Evolutionary conservation across 2,797 vertebrate genomes (phyloP), one percentile per base, ranked within the genome.

Genomic region (Dendrocincla tyrannina): DNA sequence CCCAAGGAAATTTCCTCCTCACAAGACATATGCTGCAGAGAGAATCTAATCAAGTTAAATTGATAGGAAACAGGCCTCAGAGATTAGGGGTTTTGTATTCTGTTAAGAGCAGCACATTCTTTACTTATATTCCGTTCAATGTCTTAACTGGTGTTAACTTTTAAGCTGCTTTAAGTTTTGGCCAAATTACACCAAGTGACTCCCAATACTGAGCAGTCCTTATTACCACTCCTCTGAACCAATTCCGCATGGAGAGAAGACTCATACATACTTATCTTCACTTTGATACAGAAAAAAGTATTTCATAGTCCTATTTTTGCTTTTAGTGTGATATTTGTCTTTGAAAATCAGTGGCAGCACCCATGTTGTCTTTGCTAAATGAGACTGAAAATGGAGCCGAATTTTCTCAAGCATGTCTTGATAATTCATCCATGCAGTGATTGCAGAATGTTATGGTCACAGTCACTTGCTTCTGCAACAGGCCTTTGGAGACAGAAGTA

Each of bases 1-100:
- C 9, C 50, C 49, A 13, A 37, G 20, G 24, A 62, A 35, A 58
- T 49, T 49, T 59, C 22, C 16, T 83, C 13, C 37, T 85, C 33
- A 50, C 10, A 55, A 81, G 41, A 8, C 22, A 11, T 32, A 28
- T 66, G 17, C 17, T 60, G 11, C 23, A 72, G 69, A 42, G 42
- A 60, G 63, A 52, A 60, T 19, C 23, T 39, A 66, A 64, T 62
- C 12, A 13, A 32, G 25, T 64, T 75, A 44, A 66, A 60, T 12
- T 70, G 18, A 39, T 28, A 74, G n/a, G 13, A 88, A 64, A 23
- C 15, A 44, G 16, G 12, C 19, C 16, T 69, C 50, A 30, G 39
- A 44, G 28, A 60, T 88, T n/a, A 7, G 9, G 17, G 10, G 0
- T 0, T 0, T 12, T 12, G 8, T 47, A 30, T 66, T 53, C 37